Conservation (phyloP, 2,113 vertebrate genomes). For the Zosterops borbonicus region DNA sequence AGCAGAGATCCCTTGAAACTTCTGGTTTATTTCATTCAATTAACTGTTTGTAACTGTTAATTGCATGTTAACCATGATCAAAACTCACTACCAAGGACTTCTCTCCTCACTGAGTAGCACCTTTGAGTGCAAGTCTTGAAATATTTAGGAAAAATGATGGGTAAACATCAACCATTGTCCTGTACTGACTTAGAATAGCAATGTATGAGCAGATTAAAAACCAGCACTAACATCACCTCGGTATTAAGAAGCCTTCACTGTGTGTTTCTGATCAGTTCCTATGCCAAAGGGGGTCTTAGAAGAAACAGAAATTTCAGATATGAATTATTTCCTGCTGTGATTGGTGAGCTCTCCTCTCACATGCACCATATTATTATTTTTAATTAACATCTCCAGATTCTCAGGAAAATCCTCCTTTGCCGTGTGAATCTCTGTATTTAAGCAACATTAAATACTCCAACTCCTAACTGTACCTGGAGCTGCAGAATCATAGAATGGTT, state of each 20-base stretch:
- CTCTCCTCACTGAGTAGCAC: neutral
- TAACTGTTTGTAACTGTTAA: neutral
- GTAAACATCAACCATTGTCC: neutral
- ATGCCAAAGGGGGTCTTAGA: neutral
- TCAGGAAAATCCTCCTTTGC: neutral
- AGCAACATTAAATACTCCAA: accelerated
- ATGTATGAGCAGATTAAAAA: neutral
- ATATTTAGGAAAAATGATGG: neutral
- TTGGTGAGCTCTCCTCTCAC: neutral
- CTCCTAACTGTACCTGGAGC: neutral
- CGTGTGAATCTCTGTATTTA: neutral
- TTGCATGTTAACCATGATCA: neutral
- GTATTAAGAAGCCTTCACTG: neutral
- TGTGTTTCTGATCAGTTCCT: neutral
- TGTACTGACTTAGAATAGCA: neutral
- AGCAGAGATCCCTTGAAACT: neutral
- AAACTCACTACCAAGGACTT: accelerated
- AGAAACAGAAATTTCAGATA: neutral
- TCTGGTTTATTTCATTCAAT: neutral
- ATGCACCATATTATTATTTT: neutral
- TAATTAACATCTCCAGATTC: neutral
- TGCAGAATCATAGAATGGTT: neutral
- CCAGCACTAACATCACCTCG: neutral
- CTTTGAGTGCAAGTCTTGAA: neutral
- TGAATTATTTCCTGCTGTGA: neutral